These are phyloP conservation scores for Hydrozoanthus gracilis DNA, from an alignment of 92 coral and sea anemone genomes.

Conservation along the genomic window DNA sequence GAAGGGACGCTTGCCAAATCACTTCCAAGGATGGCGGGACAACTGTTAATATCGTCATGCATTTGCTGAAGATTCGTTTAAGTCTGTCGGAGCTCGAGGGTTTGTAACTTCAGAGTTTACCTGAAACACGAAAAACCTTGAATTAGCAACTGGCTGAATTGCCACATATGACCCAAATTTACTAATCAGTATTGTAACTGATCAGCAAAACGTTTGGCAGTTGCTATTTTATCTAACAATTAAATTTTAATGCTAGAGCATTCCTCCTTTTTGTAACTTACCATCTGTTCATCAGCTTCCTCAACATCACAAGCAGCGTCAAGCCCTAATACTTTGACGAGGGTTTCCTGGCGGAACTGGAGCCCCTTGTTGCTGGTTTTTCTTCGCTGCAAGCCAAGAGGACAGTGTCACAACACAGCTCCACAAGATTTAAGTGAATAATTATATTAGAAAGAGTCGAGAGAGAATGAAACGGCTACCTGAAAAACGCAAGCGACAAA, in stretches of 20 bases:
- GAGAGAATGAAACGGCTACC: too few species aligned
- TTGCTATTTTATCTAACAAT: background rate
- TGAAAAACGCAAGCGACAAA: too few species aligned
- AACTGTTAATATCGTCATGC: background rate
- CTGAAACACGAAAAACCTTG: slow-evolving; percentile 13
- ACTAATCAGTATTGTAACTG: background rate
- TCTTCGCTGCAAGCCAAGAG: slow-evolving; percentile 11
- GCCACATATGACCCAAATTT: slow-evolving; percentile 7
- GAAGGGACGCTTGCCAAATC: slow-evolving; percentile 32
- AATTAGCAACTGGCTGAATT: slow-evolving; percentile 21
- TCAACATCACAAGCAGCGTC: slow-evolving; percentile 12
- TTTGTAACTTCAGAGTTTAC: slow-evolving; percentile 4
- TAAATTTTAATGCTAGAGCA: background rate
- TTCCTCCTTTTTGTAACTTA: background rate
- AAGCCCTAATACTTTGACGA: background rate
- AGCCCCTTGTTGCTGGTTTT: slow-evolving; percentile 8
- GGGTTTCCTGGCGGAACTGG: background rate
- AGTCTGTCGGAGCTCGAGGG: slow-evolving; percentile 13
- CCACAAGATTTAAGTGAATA: background rate
- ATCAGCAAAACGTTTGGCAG: slow-evolving; percentile 6
- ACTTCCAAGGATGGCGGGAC: slow-evolving; percentile 27
- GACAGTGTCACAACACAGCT: background rate
- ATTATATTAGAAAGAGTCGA: background rate
- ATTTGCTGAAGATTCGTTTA: slow-evolving; percentile 13
- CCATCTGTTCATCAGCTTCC: slow-evolving; percentile 13